Conservation (phyloP, 2,113 vertebrate genomes). For the Phrynosoma platyrhinos region DNA sequence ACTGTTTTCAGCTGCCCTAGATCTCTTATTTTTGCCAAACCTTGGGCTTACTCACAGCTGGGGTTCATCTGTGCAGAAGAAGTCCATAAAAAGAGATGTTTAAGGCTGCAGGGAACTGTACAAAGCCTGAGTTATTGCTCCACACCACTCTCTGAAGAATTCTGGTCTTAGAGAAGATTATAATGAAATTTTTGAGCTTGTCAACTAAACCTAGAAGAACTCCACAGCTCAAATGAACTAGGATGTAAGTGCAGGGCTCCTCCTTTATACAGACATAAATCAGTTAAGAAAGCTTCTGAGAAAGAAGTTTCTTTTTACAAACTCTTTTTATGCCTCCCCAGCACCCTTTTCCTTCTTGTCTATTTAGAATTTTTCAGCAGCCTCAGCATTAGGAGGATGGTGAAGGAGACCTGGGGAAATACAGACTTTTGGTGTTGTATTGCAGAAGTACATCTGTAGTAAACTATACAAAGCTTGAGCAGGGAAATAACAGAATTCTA, state of each 20-base stretch:
- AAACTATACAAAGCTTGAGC: no score
- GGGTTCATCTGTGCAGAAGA: not conserved
- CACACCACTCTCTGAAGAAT: not conserved
- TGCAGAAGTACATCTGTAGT: no score
- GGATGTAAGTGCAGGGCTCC: not conserved
- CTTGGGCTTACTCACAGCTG: not conserved
- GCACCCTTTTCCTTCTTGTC: no score
- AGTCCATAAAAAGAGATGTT: not conserved
- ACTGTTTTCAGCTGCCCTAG: not conserved
- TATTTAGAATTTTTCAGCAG: no score
- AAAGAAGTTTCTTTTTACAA: no score
- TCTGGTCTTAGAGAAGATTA: not conserved
- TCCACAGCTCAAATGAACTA: not conserved
- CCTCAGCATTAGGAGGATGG: no score
- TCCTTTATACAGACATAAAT: no score
- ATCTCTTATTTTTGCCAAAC: not conserved
- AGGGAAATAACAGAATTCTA: no score
- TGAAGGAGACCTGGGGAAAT: no score
- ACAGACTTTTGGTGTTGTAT: no score
- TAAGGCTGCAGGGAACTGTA: not conserved
- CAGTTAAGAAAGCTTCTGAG: no score
- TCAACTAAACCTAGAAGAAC: not conserved
- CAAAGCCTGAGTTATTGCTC: not conserved
- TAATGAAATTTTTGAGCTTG: not conserved
- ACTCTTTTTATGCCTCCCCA: no score